These are phyloP conservation scores for Odontomyia ornata DNA, from an alignment of 2,888 invertebrate species.

Conservation along the genomic window DNA sequence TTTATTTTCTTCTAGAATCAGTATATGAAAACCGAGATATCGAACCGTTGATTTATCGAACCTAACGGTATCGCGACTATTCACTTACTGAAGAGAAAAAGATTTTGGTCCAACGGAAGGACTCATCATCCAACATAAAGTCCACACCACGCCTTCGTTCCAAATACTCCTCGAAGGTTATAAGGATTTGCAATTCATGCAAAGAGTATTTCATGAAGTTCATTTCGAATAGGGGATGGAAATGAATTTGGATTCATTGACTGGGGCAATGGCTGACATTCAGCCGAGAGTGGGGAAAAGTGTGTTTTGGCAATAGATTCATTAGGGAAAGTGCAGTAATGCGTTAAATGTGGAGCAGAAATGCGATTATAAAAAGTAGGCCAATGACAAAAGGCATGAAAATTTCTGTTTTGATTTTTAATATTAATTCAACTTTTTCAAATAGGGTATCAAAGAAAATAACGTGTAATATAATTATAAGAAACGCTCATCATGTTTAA, in stretches of 20 bases:
- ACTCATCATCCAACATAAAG: slow-evolving; percentile 22
- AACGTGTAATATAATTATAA: no score
- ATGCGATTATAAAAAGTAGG: slow-evolving; percentile 26
- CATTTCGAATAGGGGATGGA: background rate
- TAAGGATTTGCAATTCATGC: background rate
- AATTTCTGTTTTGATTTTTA: no score
- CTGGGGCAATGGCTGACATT: no score
- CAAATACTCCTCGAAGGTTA: background rate
- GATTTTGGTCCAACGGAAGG: slow-evolving; percentile 31
- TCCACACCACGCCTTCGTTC: slow-evolving; percentile 36
- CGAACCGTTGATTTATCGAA: background rate
- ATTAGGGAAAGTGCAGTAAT: slow-evolving; percentile 27
- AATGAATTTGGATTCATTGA: slow-evolving; percentile 33
- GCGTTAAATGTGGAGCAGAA: slow-evolving; percentile 3
- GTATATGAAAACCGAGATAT: background rate
- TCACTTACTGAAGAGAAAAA: slow-evolving; percentile 28
- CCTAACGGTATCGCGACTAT: slow-evolving; percentile 23
- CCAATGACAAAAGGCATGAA: slow-evolving; percentile 2
- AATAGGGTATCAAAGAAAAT: no score
- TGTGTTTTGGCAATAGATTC: background rate
- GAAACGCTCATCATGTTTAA: no score
- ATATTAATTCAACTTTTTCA: no score
- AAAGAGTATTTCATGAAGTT: background rate
- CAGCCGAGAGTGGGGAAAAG: background rate
- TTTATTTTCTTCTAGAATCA: no score